Base-by-base conservation (phyloP, 2,113 vertebrate species). In the Siniperca chuatsi region DNA sequence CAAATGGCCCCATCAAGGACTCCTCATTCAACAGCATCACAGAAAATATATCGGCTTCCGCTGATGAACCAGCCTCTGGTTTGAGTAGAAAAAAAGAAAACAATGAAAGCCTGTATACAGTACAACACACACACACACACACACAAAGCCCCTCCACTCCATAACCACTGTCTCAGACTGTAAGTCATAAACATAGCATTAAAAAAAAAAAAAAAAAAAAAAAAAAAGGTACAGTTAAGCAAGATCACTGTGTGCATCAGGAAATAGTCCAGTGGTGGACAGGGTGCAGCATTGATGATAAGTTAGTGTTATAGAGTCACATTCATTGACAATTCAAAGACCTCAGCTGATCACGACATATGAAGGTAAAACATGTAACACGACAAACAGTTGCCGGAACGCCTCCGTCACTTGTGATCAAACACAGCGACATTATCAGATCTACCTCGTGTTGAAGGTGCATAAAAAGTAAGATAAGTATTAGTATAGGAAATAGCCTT, bases 221-320 rank as follows among this genome's bases (percentile, higher is more conserved):
- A 48, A 75, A 29, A 79, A 76, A 79, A 40, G 46, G 11, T 52
- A 86, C n/a, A 81, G 75, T 84, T 71, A 85, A 89, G 81, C 50
- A 78, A 52, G 83, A 88, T 71, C 79, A 80, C 35, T n/a, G 84
- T 83, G 85, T 74, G 87, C 35, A 54, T 82, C 35, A 75, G 72
- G 54, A 85, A 81, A 79, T 1, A 67, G 75, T 90, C 87, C 87
- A 2, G 65, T 76, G 83, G 75, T 62, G 1, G 40, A 81, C 48
- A 61, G 69, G 83, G 86, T 92, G 92, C 93, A 95, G 92, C 85
- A 91, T 93, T 92, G 64, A 87, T 74, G 70, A 81, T 55, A 62
- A 79, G 50, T 75, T 85, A 67, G 69, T 77, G 87, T 79, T 79
- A 82, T 23, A 89, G 25, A 81, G 69, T 92, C 86, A 91, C 92